A percentile compares a stretch with the other conserved stretches of the same genome.
These are phyloP conservation scores for Coptodon bakossiorum DNA, from an alignment of 2,113 vertebrate species.

Conservation along the genomic window DNA sequence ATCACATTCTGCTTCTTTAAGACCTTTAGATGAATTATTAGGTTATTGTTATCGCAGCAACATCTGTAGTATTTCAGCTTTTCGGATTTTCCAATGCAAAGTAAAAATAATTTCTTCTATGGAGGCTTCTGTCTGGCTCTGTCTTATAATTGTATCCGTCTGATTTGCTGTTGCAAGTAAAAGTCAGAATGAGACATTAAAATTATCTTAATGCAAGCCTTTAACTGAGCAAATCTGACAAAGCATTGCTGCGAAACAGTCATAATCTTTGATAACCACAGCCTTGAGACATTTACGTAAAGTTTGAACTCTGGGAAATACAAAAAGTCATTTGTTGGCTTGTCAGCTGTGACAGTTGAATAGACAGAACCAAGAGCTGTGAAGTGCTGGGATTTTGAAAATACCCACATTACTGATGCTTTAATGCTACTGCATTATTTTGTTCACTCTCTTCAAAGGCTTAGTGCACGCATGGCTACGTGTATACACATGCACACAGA, in stretches of 20 bases:
- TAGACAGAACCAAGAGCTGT: neutral
- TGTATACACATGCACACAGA: neutral
- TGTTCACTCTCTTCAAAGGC: neutral
- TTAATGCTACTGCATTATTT: constrained; percentile 10
- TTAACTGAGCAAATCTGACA: neutral
- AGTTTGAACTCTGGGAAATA: neutral
- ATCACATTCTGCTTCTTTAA: neutral
- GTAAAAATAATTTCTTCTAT: neutral
- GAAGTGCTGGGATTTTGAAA: neutral
- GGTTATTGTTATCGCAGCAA: neutral
- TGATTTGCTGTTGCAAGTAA: neutral
- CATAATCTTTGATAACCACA: constrained; percentile 6
- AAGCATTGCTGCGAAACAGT: neutral
- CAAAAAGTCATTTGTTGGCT: constrained; percentile 11
- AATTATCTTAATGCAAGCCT: neutral
- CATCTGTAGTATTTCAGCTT: neutral
- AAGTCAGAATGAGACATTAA: neutral
- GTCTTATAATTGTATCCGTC: neutral
- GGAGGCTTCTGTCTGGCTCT: neutral
- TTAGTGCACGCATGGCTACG: neutral
- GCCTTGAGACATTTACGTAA: constrained; percentile 24
- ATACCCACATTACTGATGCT: constrained; percentile 4
- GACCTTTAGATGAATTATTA: too few species aligned
- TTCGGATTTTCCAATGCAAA: neutral
- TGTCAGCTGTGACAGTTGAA: constrained; percentile 13